phyloP scores from a whole-genome alignment of 2,797 vertebrate species.

The Diplodus sargus region DNA sequence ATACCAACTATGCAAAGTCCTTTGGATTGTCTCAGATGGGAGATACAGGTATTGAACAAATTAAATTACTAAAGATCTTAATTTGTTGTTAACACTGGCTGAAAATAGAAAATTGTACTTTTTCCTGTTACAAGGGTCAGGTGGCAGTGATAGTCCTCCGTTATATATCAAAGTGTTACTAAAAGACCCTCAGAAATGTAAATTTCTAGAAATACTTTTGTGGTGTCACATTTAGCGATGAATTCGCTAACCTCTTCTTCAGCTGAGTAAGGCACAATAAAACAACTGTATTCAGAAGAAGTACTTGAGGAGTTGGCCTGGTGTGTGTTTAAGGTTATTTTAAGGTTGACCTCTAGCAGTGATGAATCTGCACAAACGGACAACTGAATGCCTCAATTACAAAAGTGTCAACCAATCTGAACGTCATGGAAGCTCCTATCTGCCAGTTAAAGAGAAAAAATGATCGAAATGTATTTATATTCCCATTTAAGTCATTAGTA shows the following conservation, averaged over 20 bases:
- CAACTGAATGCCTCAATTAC: background rate
- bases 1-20: background rate
- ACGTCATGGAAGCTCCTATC: background rate
- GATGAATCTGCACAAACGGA: slow-evolving; percentile 3
- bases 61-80: background rate
- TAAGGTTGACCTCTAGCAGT: background rate
- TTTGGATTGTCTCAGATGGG: background rate
- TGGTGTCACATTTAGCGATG: slow-evolving; percentile 17
- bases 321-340: slow-evolving; percentile 14
- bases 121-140: slow-evolving; percentile 17
- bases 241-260: slow-evolving; percentile 5
- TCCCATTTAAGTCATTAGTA: no score
- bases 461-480: no score
- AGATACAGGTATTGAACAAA: background rate
- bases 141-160: background rate
- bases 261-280: slow-evolving; percentile 66
- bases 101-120: slow-evolving; percentile 31
- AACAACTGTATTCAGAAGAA: slow-evolving; percentile 8
- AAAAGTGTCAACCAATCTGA: background rate
- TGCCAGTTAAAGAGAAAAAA: no score
- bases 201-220: slow-evolving; percentile 14
- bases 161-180: slow-evolving; percentile 26
- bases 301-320: background rate
- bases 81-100: slow-evolving; percentile 8
- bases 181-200: slow-evolving; percentile 3